These are phyloP conservation scores for Tragelaphus buxtoni DNA, from an alignment of 2,113 vertebrate genomes.

Conservation along the genomic window DNA sequence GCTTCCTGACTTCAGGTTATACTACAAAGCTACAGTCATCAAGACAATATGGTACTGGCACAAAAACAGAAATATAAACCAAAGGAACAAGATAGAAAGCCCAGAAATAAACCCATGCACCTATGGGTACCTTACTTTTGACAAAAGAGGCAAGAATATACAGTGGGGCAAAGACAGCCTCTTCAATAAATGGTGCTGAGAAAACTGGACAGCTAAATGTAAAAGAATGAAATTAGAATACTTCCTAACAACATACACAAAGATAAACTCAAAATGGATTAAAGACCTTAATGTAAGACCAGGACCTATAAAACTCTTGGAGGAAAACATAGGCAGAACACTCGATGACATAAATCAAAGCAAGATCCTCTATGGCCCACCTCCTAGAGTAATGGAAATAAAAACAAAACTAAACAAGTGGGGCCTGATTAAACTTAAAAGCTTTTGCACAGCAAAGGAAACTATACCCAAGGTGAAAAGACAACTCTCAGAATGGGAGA, in stretches of 20 bases:
- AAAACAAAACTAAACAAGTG: neutral
- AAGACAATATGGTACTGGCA: neutral
- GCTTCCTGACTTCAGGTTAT: neutral
- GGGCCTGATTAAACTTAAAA: neutral
- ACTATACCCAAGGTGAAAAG: neutral
- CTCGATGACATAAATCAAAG: neutral
- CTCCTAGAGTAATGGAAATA: neutral
- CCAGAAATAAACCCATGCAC: neutral
- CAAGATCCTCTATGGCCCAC: neutral
- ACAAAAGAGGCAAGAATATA: neutral
- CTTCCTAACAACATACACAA: neutral
- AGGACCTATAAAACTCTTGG: neutral
- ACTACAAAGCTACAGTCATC: neutral
- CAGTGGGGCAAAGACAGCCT: neutral
- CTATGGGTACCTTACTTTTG: neutral
- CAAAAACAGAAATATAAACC: neutral
- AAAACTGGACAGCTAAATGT: neutral
- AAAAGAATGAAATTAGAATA: neutral
- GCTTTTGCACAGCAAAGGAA: neutral
- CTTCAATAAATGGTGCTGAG: neutral
- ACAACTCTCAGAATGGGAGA: neutral
- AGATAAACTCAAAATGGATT: neutral
- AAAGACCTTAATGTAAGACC: neutral
- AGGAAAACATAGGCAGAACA: neutral
- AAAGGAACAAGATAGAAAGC: neutral